phyloP scores from a whole-genome alignment of 2,888 invertebrate species.

The Troilus luridus region DNA sequence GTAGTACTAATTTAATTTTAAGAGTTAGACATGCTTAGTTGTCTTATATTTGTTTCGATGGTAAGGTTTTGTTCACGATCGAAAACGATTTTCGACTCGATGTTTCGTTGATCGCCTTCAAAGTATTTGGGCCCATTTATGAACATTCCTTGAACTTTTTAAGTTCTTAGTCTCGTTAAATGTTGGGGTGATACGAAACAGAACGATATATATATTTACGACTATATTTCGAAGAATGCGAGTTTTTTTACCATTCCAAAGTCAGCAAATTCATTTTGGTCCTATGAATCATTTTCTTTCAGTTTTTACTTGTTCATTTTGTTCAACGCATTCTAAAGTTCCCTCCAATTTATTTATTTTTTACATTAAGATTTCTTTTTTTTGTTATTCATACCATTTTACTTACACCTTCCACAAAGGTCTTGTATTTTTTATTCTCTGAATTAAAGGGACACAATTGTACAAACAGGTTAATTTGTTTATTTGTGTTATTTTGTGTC shows the following conservation, averaged over 20 bases:
- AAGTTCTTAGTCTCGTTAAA: conserved; percentile 16
- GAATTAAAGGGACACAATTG: conserved; percentile 20
- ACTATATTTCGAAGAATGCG: conserved; percentile 36
- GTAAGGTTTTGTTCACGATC: conserved; percentile 47
- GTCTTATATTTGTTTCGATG: neutral
- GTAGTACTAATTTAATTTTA: conserved; percentile 21
- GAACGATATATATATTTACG: conserved; percentile 31
- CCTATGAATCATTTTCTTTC: neutral
- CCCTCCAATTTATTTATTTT: neutral
- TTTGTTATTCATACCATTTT: neutral
- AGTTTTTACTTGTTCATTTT: neutral
- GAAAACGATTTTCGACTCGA: conserved; percentile 53
- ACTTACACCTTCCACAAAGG: neutral
- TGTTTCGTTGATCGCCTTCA: conserved; percentile 40
- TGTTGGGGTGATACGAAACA: conserved; percentile 42
- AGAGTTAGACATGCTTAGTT: conserved; percentile 48
- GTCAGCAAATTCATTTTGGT: neutral
- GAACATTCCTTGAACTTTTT: conserved; percentile 54
- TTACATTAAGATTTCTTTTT: neutral
- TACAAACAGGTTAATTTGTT: conserved; percentile 43
- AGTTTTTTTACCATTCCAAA: neutral
- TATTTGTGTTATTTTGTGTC: conserved; percentile 10
- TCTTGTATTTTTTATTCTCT: neutral
- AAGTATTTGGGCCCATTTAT: neutral
- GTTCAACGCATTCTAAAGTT: neutral